A percentile compares a stretch with the other conserved stretches of the same genome.
phyloP scores from a whole-genome alignment of 1,140 invertebrate genomes.

The Drosophila malerkotliana region DNA sequence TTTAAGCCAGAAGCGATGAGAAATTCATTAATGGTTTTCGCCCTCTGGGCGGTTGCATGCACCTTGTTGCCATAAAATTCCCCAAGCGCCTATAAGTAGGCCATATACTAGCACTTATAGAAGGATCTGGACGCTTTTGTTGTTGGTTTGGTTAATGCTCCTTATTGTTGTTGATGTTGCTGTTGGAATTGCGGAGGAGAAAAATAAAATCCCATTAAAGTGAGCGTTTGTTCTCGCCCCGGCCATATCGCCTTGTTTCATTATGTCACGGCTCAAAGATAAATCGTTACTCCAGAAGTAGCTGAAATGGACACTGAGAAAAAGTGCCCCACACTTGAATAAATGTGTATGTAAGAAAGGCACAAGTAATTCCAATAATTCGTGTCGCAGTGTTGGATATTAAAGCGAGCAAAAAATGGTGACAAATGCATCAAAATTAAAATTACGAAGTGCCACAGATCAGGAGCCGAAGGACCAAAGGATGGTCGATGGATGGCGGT shows the following conservation, averaged over 20 bases:
- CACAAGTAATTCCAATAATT: not conserved
- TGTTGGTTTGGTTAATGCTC: slow-evolving; percentile 3
- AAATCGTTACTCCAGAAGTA: slow-evolving; percentile 56
- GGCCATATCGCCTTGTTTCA: slow-evolving; percentile 64
- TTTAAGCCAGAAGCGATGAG: slow-evolving; percentile 39
- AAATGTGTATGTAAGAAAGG: not conserved
- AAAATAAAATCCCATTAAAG: slow-evolving; percentile 62
- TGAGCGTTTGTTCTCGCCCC: slow-evolving; percentile 48
- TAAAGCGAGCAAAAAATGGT: slow-evolving; percentile 53
- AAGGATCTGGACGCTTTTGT: slow-evolving; percentile 12
- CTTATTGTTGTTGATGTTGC: slow-evolving; percentile 5
- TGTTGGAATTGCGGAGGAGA: slow-evolving; percentile 15
- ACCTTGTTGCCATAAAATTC: slow-evolving; percentile 43
- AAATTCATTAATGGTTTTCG: slow-evolving; percentile 47
- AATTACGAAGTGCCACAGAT: slow-evolving; percentile 71
- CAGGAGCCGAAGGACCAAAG: slow-evolving; percentile 1
- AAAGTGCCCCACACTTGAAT: slow-evolving; percentile 4
- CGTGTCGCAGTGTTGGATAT: slow-evolving; percentile 6
- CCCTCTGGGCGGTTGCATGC: slow-evolving; percentile 30
- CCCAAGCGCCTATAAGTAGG: slow-evolving; percentile 45
- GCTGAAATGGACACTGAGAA: slow-evolving; percentile 6
- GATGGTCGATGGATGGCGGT: not conserved
- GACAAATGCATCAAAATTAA: slow-evolving; percentile 82
- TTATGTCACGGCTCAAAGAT: slow-evolving; percentile 64
- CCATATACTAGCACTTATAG: slow-evolving; percentile 48